phyloP scores from a whole-genome alignment of 2,888 invertebrate genomes.

The Urechis unicinctus region DNA sequence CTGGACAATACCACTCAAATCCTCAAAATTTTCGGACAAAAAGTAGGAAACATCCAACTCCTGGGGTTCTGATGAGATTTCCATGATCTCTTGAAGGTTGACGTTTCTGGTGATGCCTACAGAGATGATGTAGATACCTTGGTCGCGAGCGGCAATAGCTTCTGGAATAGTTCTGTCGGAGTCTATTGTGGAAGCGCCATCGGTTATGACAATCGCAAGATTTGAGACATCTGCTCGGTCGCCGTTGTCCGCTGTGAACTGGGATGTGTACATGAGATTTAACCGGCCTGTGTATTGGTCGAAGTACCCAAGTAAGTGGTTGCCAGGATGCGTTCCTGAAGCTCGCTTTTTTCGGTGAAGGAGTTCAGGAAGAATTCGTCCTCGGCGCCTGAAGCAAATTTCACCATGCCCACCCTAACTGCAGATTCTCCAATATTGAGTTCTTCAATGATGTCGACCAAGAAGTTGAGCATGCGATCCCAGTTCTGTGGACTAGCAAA shows the following conservation, averaged over 20 bases:
- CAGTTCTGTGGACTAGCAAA: constrained; percentile 23
- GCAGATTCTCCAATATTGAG: constrained; percentile 17
- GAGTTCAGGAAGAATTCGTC: constrained; percentile 23
- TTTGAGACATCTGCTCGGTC: not conserved
- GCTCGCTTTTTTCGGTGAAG: constrained; percentile 22
- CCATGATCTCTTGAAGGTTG: not conserved
- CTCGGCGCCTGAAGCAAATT: constrained; percentile 18
- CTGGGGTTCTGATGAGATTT: constrained; percentile 3
- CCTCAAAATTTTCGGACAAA: not conserved
- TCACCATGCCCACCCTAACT: constrained; percentile 22
- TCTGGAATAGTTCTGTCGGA: not conserved
- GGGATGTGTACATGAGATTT: constrained; percentile 17
- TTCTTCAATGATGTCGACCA: constrained; percentile 20
- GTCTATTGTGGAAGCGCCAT: not conserved
- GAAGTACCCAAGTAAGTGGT: constrained; percentile 17
- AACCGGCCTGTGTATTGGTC: constrained; percentile 25
- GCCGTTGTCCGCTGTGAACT: constrained; percentile 10
- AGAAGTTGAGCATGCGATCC: constrained; percentile 21
- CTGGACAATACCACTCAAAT: not conserved
- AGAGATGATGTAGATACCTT: not conserved
- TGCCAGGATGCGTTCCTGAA: constrained; percentile 14
- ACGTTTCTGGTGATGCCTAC: not conserved
- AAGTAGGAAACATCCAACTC: not conserved
- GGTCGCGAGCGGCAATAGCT: not conserved
- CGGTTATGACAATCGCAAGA: not conserved